phyloP scores from a whole-genome alignment of 92 coral and sea anemone genomes.

The Zoanthus solanderi region DNA sequence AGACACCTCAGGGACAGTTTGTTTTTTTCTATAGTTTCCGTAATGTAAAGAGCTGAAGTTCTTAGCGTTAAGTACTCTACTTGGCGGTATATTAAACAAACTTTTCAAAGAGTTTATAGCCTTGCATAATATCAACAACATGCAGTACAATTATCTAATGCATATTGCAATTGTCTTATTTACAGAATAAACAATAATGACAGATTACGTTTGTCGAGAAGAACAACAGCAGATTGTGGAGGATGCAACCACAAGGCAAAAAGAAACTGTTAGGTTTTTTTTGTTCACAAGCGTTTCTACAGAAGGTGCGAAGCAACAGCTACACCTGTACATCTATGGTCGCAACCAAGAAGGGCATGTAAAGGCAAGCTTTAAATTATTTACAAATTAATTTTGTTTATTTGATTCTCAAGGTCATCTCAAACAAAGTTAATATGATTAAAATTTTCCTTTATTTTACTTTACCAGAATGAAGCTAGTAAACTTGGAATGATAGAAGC shows the following conservation, averaged over 20 bases:
- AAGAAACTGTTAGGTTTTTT: neutral
- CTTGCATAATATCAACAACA: too few relatives aligned
- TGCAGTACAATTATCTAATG: too few relatives aligned
- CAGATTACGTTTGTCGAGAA: too few relatives aligned
- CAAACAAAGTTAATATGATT: neutral
- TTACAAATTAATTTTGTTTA: neutral
- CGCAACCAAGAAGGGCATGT: neutral
- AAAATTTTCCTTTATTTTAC: neutral
- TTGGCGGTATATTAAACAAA: too few relatives aligned
- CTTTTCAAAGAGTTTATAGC: too few relatives aligned
- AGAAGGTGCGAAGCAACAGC: neutral
- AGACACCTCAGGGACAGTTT: too few relatives aligned
- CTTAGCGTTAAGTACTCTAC: too few relatives aligned
- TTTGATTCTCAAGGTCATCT: neutral
- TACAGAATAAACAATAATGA: too few relatives aligned
- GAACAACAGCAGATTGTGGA: neutral
- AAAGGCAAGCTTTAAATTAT: neutral
- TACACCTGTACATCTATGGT: neutral
- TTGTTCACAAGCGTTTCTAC: neutral
- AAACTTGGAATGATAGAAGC: neutral
- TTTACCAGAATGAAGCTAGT: slow-evolving; percentile 3
- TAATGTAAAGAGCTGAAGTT: too few relatives aligned
- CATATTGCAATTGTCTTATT: too few relatives aligned
- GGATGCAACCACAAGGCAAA: neutral
- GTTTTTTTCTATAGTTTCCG: too few relatives aligned